Evolutionary conservation across 2,113 vertebrate genomes (phyloP), one percentile per base, ranked within the genome.

Genomic region (Tragelaphus buxtoni): DNA sequence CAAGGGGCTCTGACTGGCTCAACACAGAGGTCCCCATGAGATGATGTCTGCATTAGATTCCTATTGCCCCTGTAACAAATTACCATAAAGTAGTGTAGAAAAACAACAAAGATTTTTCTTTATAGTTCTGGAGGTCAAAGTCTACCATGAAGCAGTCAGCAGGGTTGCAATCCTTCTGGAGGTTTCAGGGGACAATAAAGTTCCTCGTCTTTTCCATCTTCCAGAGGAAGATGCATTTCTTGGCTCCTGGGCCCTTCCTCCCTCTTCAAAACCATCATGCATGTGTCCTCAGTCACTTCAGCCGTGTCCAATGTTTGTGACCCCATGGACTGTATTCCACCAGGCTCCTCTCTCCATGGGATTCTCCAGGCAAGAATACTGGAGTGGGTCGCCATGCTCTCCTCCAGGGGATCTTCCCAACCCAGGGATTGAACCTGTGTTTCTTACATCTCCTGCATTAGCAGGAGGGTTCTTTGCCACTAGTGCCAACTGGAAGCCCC

Each of bases 31-130:
- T 7, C 7, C 32, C 39, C 3, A 1, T 4, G 18, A 69, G 7
- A 42, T 0, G 11, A 28, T 9, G 11, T 1, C 20, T 4, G 3
- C n/a, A 8, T 24, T 17, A 1, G n/a, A 22, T 51, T 12, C 39
- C 39, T 45, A 16, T 9, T 18, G 12, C 26, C 1, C 1, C 20
- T 39, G 14, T 18, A 42, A 74, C 5, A 16, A 4, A 42, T 49
- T 0, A 7, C 24, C 30, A n/a, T 63, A 18, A 49, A 47, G 42
- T 12, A 35, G 56, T 4, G 32, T 45, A 18, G 24, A 39, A 18
- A 13, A 45, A 30, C 5, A 51, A 16, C 51, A 32, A 14, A 51
- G 7, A 79, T 7, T 20, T 35, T 55, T 53, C 32, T 53, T 55
- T 42, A 7, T 6, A 12, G 13, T 39, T 18, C 55, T 45, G 74